phyloP scores from a whole-genome alignment of 2,888 invertebrate genomes.

The Cataglyphis rosenhaueri region DNA sequence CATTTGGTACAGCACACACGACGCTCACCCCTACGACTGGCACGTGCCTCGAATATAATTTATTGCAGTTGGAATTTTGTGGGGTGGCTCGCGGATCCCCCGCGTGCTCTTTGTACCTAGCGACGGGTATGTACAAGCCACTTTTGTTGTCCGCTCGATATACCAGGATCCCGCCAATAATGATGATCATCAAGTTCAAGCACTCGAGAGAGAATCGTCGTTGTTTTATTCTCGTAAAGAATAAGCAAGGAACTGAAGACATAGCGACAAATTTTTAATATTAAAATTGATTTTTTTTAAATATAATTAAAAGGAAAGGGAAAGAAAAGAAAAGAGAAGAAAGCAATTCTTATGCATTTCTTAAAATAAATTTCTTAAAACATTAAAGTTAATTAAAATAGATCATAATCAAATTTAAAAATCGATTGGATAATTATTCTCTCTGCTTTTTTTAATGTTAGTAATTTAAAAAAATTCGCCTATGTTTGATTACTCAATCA shows the following conservation, averaged over 20 bases:
- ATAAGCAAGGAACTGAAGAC: background rate
- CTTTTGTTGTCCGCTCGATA: conserved; percentile 43
- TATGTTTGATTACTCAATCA: background rate
- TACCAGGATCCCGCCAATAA: conserved; percentile 33
- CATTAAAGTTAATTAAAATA: background rate
- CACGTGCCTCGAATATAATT: conserved; percentile 82
- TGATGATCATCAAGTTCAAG: conserved; percentile 2
- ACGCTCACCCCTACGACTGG: conserved; percentile 73
- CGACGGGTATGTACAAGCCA: conserved; percentile 43
- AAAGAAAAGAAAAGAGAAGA: background rate
- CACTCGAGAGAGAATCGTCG: background rate
- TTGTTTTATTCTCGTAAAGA: background rate
- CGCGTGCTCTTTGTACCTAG: conserved; percentile 44
- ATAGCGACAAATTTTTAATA: background rate
- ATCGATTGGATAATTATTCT: background rate
- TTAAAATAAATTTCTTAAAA: conserved; percentile 1
- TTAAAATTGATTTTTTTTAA: background rate
- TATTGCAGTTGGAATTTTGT: conserved; percentile 79
- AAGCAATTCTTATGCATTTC: background rate
- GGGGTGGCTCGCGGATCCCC: conserved; percentile 64
- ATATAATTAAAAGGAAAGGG: background rate
- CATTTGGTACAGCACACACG: conserved; percentile 79
- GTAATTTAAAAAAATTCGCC: background rate
- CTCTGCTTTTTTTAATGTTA: background rate
- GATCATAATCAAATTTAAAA: background rate